phyloP scores from a whole-genome alignment of 2,113 vertebrate genomes.

The Entelurus aequoreus region DNA sequence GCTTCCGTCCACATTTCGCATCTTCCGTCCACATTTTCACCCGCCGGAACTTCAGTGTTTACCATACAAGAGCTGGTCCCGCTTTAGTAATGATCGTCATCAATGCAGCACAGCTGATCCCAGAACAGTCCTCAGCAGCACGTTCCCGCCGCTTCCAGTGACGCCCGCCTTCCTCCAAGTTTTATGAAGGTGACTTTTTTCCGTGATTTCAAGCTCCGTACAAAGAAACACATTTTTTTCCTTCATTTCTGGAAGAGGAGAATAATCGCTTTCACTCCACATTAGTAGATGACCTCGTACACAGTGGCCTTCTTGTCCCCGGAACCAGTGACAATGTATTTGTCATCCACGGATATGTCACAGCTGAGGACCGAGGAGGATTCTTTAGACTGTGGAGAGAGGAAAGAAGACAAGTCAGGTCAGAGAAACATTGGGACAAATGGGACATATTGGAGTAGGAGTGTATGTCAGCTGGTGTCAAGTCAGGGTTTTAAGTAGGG shows the following conservation, averaged over 20 bases:
- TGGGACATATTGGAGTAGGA: no score
- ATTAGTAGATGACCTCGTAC: slow-evolving; percentile 95
- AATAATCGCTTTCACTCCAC: background rate
- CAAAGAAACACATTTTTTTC: background rate
- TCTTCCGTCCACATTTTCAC: slow-evolving; percentile 6
- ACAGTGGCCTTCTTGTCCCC: slow-evolving; percentile 98
- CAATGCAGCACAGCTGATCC: slow-evolving; percentile 1
- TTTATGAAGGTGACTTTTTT: slow-evolving; percentile 2
- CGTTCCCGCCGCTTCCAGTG: background rate
- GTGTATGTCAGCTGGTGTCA: no score
- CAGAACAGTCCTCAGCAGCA: background rate
- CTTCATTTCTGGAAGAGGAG: background rate
- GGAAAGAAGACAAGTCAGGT: background rate
- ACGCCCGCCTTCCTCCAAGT: background rate
- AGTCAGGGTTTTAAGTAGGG: no score
- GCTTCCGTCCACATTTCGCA: slow-evolving; percentile 9
- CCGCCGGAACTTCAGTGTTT: slow-evolving; percentile 3
- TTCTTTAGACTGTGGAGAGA: slow-evolving; percentile 85
- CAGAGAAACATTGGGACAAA: no score
- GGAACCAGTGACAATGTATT: slow-evolving; percentile 96
- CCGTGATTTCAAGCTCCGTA: slow-evolving; percentile 15
- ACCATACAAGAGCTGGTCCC: background rate
- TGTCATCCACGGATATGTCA: slow-evolving; percentile 95
- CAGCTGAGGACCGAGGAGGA: slow-evolving; percentile 95
- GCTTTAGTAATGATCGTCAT: background rate